Evolutionary conservation across 2,113 vertebrate species (phyloP).

Genomic region (Nansenia antarctica): DNA sequence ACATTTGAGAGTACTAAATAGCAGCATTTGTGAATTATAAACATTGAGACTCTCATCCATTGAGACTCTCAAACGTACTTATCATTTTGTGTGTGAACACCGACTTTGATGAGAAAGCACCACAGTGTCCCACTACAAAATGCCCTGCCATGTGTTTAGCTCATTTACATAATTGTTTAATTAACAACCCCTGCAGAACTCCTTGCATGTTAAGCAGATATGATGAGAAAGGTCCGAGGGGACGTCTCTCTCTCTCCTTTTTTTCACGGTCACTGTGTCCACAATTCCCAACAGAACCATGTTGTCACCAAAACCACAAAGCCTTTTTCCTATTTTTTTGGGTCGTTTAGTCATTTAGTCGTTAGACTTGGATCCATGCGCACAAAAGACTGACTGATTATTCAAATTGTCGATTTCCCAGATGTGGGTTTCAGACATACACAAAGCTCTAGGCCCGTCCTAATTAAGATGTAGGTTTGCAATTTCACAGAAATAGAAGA

Average conservation of each 20-base stretch:
- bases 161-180: conserved; percentile 42
- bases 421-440: conserved; percentile 8
- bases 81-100: not conserved
- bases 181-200: conserved; percentile 26
- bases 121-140: not conserved
- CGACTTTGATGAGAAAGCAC: not conserved
- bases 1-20: no score
- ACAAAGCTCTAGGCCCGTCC: conserved; percentile 6
- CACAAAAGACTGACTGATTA: not conserved
- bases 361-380: not conserved
- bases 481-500: conserved; percentile 14
- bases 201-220: conserved; percentile 5
- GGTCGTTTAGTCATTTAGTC: not conserved
- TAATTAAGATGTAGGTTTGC: conserved; percentile 33
- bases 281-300: not conserved
- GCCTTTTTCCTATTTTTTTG: not conserved
- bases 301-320: not conserved
- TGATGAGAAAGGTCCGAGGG: conserved; percentile 3
- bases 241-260: not conserved
- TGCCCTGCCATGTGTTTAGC: conserved; percentile 13
- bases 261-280: not conserved
- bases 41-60: no score
- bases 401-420: conserved; percentile 6
- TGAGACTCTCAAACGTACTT: no score
- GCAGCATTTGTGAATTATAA: no score